Base-by-base conservation (phyloP, 2,797 vertebrate genomes). In the Sebastolobus alascanus region DNA sequence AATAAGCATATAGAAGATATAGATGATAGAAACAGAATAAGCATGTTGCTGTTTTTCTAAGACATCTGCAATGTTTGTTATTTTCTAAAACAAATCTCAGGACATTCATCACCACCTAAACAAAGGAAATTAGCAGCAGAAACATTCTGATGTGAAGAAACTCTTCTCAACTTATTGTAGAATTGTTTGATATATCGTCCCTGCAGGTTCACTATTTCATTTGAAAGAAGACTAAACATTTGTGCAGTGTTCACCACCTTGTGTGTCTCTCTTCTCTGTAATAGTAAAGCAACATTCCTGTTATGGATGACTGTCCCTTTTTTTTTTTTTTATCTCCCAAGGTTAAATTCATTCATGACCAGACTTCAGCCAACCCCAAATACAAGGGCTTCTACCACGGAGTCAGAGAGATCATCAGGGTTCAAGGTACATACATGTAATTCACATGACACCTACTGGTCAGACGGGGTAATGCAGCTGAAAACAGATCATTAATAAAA, bases 341-440 rank as follows among this genome's bases (percentile, higher is more conserved):
- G 98, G 98, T 99, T 83, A 99, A 99, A 93, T 99, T 99, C 87
- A 99, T 99, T 82, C 98, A 99, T 25, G 97, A 99, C 93, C 98
- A 99, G 94, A 96, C 95, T 13, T 99, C 97, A 10, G 84, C 96
- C 67, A 97, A 97, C 46, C 98, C 98, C 56, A 98, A 97, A 88
- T 99, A 98, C 90, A 96, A 91, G 9, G 98, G 98, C 8, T 99
- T 99, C 91, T 97, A 95, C 92, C 98, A 99, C 0, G 97, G 98
- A 2, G 97, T 99, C 73, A 88, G 96, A 80, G 97, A 99, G 92
- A 99, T 99, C 0, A 31, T 99, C 85, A 94, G 95, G 75, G 93
- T 93, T 3, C 96, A 98, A 95, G 98, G 98, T 99, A 92, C 95
- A 67, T 37, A 20, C 58, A 46, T 74, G 78, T 38, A 2, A 35